Evolutionary conservation across 1,140 invertebrate species (phyloP).

Genomic region (Euura lappo): DNA sequence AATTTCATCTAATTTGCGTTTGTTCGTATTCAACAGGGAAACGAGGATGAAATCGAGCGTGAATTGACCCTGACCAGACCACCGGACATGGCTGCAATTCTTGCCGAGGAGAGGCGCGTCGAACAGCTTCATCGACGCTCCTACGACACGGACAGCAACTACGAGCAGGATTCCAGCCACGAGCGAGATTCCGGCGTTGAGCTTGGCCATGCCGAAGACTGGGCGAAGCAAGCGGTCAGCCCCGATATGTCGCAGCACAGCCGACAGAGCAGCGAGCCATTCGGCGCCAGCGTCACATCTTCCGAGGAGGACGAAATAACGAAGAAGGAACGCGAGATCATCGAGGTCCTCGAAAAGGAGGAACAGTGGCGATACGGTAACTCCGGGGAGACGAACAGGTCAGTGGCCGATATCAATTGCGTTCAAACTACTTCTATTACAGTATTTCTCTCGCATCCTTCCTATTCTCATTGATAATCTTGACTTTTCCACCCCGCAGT

Average conservation of each 20-base stretch:
- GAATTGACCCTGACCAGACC: conserved; percentile 74
- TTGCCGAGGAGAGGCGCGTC: conserved; percentile 79
- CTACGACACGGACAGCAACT: conserved; percentile 63
- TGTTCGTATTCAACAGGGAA: conserved; percentile 40
- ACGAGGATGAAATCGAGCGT: conserved; percentile 71
- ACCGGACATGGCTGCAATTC: conserved; percentile 78
- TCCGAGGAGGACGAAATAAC: conserved; percentile 76
- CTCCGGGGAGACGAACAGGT: conserved; percentile 52
- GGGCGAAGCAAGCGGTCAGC: conserved; percentile 66
- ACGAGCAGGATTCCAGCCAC: conserved; percentile 58
- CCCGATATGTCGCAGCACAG: conserved; percentile 74
- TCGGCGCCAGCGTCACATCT: conserved; percentile 68
- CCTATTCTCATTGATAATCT: background rate
- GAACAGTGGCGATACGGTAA: conserved; percentile 64
- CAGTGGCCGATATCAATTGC: no score
- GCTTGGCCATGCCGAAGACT: conserved; percentile 64
- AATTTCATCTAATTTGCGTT: no score
- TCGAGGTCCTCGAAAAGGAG: conserved; percentile 72
- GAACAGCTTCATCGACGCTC: conserved; percentile 70
- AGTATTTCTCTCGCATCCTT: conserved; percentile 6
- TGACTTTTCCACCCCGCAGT: conserved; percentile 27
- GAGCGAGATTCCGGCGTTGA: conserved; percentile 78
- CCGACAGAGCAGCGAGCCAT: conserved; percentile 77
- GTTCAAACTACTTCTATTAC: background rate
- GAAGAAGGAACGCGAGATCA: conserved; percentile 76